Evolutionary conservation across 2,797 vertebrate species (phyloP).

Genomic region (Atherinosoma microstoma): DNA sequence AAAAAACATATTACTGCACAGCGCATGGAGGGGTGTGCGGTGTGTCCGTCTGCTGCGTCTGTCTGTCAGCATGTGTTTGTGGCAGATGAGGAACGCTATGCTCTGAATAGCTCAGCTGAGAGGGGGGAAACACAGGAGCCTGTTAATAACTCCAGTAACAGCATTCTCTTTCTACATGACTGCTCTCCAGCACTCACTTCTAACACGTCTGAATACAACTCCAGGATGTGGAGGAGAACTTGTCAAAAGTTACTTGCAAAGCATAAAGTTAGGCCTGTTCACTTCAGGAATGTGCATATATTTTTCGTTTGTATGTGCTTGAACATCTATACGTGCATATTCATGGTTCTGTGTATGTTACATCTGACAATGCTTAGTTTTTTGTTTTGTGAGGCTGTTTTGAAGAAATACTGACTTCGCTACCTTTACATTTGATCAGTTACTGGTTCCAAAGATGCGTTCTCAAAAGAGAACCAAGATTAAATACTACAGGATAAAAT

Average conservation of each 20-base stretch:
- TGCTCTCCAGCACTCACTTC: slow-evolving; percentile 71
- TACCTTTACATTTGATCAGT: background rate
- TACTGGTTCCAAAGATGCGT: background rate
- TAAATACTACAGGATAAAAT: background rate
- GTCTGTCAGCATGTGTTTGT: slow-evolving; percentile 77
- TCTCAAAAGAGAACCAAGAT: background rate
- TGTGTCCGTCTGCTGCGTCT: slow-evolving; percentile 76
- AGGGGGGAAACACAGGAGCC: slow-evolving; percentile 80
- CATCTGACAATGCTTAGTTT: background rate
- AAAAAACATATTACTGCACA: slow-evolving; percentile 95
- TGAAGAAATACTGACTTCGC: background rate
- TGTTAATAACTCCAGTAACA: slow-evolving; percentile 83
- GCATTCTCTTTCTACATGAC: slow-evolving; percentile 82
- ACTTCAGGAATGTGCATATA: slow-evolving; percentile 29
- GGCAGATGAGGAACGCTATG: slow-evolving; percentile 80
- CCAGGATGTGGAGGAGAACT: slow-evolving; percentile 67
- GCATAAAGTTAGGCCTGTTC: slow-evolving; percentile 62
- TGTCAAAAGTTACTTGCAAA: slow-evolving; percentile 72
- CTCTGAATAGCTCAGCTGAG: slow-evolving; percentile 84
- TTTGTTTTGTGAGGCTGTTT: background rate
- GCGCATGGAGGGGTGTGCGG: slow-evolving; percentile 63
- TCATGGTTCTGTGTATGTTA: background rate
- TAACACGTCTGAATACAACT: slow-evolving; percentile 71
- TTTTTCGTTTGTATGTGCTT: slow-evolving; percentile 11
- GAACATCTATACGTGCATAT: background rate